A percentile compares a stretch with the other conserved stretches of the same genome.
Conservation (phyloP, 2,797 vertebrate genomes). For the Naso thynnoides region DNA sequence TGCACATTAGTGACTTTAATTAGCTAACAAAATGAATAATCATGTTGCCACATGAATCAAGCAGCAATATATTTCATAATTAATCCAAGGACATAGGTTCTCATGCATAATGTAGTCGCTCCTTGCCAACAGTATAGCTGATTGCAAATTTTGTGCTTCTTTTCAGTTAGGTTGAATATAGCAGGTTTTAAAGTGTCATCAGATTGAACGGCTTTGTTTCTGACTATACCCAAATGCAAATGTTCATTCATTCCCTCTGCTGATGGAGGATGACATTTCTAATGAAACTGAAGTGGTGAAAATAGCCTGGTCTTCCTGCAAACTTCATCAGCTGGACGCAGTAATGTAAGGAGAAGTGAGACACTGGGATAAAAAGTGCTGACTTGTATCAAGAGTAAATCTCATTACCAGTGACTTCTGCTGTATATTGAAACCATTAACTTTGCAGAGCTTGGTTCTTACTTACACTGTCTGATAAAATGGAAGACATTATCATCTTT, state of each 20-base stretch:
- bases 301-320: conserved; percentile 11
- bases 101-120: conserved; percentile 73
- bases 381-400: conserved; percentile 35
- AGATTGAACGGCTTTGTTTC: conserved; percentile 1
- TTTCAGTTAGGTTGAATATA: conserved; percentile 8
- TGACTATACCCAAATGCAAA: background rate
- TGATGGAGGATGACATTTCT: conserved; percentile 10
- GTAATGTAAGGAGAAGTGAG: conserved; percentile 19
- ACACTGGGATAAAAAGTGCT: conserved; percentile 42
- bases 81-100: conserved; percentile 61
- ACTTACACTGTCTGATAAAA: conserved; percentile 40
- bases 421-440: conserved; percentile 39
- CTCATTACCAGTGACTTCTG: conserved; percentile 51
- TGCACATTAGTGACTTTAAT: conserved; percentile 72
- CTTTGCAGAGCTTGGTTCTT: conserved; percentile 20
- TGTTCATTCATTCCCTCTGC: background rate
- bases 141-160: conserved; percentile 23
- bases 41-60: conserved; percentile 52
- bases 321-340: conserved; percentile 22
- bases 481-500: conserved; percentile 13
- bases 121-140: conserved; percentile 23
- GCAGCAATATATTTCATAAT: conserved; percentile 52
- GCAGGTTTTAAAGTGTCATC: conserved; percentile 4
- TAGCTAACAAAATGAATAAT: conserved; percentile 70
- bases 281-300: conserved; percentile 10